These are phyloP conservation scores for Penelope pileata DNA, from an alignment of 2,113 vertebrate species.

Conservation along the genomic window DNA sequence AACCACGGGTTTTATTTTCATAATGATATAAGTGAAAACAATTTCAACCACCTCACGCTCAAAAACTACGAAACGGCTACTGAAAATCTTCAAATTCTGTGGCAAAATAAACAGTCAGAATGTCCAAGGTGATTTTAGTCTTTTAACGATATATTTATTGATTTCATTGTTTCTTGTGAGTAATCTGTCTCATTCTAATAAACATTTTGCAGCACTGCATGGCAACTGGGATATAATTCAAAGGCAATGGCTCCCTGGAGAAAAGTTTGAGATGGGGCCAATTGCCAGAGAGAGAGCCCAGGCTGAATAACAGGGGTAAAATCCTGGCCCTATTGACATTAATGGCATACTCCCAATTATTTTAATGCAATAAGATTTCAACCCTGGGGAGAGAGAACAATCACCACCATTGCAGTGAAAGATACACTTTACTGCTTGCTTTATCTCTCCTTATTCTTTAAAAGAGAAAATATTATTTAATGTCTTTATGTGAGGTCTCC, in stretches of 20 bases:
- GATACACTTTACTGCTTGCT: neutral
- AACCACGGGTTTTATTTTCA: neutral
- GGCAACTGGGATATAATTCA: neutral
- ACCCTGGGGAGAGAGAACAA: neutral
- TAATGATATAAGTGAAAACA: neutral
- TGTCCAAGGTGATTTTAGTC: neutral
- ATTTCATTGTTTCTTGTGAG: neutral
- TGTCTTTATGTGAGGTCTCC: neutral
- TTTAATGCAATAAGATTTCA: slow-evolving; percentile 27
- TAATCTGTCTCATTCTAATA: neutral
- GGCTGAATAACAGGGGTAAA: slow-evolving; percentile 24
- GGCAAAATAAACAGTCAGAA: neutral
- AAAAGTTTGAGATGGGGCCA: slow-evolving; percentile 11
- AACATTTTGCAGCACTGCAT: neutral
- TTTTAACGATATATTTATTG: neutral
- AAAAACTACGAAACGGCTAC: neutral
- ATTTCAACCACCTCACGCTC: neutral
- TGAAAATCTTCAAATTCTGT: neutral
- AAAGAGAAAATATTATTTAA: neutral
- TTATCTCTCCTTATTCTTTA: neutral
- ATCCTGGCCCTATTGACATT: slow-evolving; percentile 4
- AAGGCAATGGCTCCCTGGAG: slow-evolving; percentile 23
- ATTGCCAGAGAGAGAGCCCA: neutral
- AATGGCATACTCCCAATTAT: neutral
- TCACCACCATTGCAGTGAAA: neutral